Conservation (phyloP, 2,888 invertebrate species). For the Heteropelma amictum region DNA sequence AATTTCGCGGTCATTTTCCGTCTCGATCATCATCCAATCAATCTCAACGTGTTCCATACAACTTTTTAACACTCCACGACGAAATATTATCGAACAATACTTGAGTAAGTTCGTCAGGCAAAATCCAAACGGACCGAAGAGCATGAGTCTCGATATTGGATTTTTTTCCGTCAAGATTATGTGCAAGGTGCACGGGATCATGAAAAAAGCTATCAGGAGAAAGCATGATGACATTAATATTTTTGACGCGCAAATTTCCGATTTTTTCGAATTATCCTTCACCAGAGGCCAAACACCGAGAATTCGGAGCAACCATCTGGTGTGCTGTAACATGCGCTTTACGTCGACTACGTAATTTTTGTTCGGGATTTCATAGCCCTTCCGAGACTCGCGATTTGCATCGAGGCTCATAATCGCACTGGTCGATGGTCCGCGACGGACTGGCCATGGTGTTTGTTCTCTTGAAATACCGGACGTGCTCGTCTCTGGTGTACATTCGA, state of each 20-base stretch:
- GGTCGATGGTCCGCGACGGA: neutral
- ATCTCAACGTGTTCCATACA: constrained; percentile 38
- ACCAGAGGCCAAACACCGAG: constrained; percentile 42
- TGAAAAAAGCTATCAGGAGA: constrained; percentile 10
- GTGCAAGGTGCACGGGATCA: constrained; percentile 32
- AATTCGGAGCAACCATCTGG: constrained; percentile 13
- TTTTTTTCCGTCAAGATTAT: constrained; percentile 24
- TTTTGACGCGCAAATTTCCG: constrained; percentile 1
- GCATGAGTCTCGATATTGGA: constrained; percentile 5
- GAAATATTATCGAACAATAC: constrained; percentile 35
- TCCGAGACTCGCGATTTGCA: neutral
- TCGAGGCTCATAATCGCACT: constrained; percentile 12
- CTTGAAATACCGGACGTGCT: neutral
- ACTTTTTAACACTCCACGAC: constrained; percentile 3
- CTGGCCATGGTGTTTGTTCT: neutral
- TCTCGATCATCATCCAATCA: constrained; percentile 47
- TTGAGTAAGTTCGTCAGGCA: constrained; percentile 29
- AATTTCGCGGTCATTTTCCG: constrained; percentile 46
- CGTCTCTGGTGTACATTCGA: neutral
- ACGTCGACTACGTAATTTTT: constrained; percentile 14
- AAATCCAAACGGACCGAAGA: constrained; percentile 38
- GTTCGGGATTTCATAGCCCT: neutral
- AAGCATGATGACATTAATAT: neutral
- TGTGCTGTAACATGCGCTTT: neutral
- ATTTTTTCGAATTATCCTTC: constrained; percentile 21